These are phyloP conservation scores for Sinocyclocheilus anshuiensis DNA, from an alignment of 2,113 vertebrate species.

Conservation along the genomic window DNA sequence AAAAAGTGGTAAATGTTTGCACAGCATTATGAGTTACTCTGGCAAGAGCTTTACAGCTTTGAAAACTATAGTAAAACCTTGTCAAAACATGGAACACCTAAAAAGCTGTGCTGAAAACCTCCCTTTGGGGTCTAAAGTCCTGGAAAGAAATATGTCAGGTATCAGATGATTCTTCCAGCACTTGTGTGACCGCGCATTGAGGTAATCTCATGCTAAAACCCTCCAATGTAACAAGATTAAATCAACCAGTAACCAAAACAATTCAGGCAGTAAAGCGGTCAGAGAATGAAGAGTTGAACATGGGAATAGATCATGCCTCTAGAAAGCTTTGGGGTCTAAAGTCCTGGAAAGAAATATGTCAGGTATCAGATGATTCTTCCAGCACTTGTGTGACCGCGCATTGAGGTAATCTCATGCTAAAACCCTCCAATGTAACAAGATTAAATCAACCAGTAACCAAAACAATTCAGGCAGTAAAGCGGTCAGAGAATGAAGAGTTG, in stretches of 20 bases:
- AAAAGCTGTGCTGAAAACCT: too few species aligned
- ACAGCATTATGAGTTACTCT: too few species aligned
- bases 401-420: slow-evolving; percentile 50
- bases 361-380: slow-evolving; percentile 35
- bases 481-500: not conserved
- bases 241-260: slow-evolving; percentile 54
- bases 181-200: not conserved
- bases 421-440: slow-evolving; percentile 48
- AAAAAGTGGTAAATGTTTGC: too few species aligned
- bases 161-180: slow-evolving; percentile 27
- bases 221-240: slow-evolving; percentile 54
- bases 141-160: slow-evolving; percentile 34
- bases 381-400: not conserved
- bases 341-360: slow-evolving; percentile 26
- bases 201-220: slow-evolving; percentile 52
- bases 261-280: too few species aligned
- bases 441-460: slow-evolving; percentile 55
- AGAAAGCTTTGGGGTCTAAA: slow-evolving; percentile 15
- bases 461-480: slow-evolving; percentile 15
- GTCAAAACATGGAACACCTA: not conserved
- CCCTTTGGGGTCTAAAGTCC: not conserved
- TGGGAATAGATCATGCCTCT: too few species aligned
- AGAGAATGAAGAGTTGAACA: too few species aligned
- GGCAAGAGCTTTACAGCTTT: not conserved
- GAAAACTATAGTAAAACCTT: slow-evolving; percentile 12